Conservation (phyloP, 2,888 invertebrate genomes). For the Esperia sulphurella region DNA sequence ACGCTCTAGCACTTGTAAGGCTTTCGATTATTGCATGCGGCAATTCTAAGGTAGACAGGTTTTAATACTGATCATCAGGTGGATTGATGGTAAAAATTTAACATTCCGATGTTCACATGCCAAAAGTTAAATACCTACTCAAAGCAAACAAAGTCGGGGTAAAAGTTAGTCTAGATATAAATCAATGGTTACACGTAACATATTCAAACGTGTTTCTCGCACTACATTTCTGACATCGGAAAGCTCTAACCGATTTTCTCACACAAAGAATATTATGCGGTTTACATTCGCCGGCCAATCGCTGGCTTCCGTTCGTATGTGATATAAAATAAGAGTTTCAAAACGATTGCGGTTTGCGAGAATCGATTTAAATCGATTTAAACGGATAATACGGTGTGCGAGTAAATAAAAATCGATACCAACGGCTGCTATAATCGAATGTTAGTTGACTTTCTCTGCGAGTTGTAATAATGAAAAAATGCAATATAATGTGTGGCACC, state of each 20-base stretch:
- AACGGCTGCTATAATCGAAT: constrained; percentile 30
- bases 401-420: constrained; percentile 56
- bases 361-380: constrained; percentile 58
- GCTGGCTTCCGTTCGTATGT: constrained; percentile 55
- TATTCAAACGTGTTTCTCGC: background rate
- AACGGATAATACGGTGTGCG: constrained; percentile 38
- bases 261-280: constrained; percentile 26
- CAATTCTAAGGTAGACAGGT: too few relatives aligned
- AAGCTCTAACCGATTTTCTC: background rate
- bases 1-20: too few relatives aligned
- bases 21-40: too few relatives aligned
- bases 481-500: constrained; percentile 4
- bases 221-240: background rate
- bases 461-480: constrained; percentile 8
- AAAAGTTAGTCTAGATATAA: background rate
- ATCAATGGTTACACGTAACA: background rate
- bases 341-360: constrained; percentile 54
- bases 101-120: too few relatives aligned
- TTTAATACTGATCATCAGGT: too few relatives aligned
- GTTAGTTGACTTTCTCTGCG: constrained; percentile 13
- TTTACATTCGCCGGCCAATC: constrained; percentile 23
- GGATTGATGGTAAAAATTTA: too few relatives aligned
- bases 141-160: background rate
- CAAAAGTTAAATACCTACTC: background rate
- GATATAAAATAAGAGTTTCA: constrained; percentile 47